Percentiles rank a stretch among this genome's conserved stretches.
These are phyloP conservation scores for Eupithecia inturbata DNA, from an alignment of 2,888 invertebrate genomes.

Conservation along the genomic window DNA sequence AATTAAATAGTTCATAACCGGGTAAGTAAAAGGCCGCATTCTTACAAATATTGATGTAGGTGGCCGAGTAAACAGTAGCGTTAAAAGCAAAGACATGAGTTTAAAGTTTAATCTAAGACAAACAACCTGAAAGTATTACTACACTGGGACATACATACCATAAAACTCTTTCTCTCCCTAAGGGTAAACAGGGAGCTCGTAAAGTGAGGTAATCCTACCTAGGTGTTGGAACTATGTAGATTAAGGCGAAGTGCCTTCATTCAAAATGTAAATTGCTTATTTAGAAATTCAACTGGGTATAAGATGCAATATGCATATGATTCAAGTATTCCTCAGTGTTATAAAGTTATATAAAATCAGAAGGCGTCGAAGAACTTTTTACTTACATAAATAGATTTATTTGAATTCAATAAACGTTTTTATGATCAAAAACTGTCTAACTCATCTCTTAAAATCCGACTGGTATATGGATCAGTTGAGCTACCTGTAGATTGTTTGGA, in stretches of 20 bases:
- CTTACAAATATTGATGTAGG: slow-evolving; percentile 78
- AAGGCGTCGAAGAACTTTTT: no score
- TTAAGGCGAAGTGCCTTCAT: slow-evolving; percentile 68
- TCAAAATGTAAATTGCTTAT: slow-evolving; percentile 73
- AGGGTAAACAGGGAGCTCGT: slow-evolving; percentile 68
- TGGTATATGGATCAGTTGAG: no score
- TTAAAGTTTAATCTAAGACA: slow-evolving; percentile 81
- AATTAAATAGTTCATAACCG: slow-evolving; percentile 77
- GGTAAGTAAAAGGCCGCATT: slow-evolving; percentile 72
- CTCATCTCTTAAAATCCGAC: no score
- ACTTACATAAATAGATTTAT: neutral
- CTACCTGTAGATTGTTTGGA: no score
- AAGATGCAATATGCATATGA: slow-evolving; percentile 69
- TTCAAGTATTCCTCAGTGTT: slow-evolving; percentile 56
- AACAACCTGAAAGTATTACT: slow-evolving; percentile 79
- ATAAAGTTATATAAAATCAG: slow-evolving; percentile 37
- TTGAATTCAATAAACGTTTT: neutral
- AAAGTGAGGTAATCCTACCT: slow-evolving; percentile 76
- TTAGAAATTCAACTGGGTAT: slow-evolving; percentile 68
- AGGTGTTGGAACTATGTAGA: slow-evolving; percentile 60
- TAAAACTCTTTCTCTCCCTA: slow-evolving; percentile 64
- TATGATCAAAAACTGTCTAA: neutral
- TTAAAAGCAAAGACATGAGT: slow-evolving; percentile 80
- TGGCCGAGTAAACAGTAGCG: slow-evolving; percentile 77
- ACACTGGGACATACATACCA: slow-evolving; percentile 73